A percentile compares a stretch with the other conserved stretches of the same genome.
These are phyloP conservation scores for Acanthosepion lycidas DNA, from an alignment of 2,888 invertebrate species.

Conservation along the genomic window DNA sequence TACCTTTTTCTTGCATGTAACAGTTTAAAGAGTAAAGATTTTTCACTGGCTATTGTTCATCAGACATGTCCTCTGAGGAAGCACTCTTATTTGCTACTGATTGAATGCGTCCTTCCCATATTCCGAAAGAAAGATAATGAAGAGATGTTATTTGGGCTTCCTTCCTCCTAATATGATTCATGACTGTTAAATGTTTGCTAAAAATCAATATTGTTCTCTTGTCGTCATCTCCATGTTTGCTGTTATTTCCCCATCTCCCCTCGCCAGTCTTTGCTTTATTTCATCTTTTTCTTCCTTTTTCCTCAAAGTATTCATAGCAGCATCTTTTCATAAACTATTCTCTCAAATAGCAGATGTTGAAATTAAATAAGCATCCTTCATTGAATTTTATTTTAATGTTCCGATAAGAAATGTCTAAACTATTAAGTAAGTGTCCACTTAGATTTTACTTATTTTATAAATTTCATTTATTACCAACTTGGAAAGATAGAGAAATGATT, in stretches of 20 bases:
- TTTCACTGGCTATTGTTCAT: background rate
- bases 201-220: conserved; percentile 11
- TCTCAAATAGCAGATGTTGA: background rate
- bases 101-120: background rate
- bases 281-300: background rate
- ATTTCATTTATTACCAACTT: too few relatives aligned
- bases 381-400: background rate
- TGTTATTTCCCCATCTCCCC: background rate
- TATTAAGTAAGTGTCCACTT: conserved; percentile 9
- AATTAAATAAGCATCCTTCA: conserved; percentile 6
- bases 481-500: too few relatives aligned
- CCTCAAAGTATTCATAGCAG: background rate
- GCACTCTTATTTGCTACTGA: background rate
- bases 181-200: conserved; percentile 33
- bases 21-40: background rate
- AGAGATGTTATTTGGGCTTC: conserved; percentile 33
- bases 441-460: background rate
- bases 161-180: conserved; percentile 24
- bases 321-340: too few relatives aligned
- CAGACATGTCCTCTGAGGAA: background rate
- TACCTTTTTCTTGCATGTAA: background rate
- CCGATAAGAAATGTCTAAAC: background rate
- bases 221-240: background rate
- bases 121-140: background rate
- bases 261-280: background rate